Evolutionary conservation across 2,113 vertebrate species (phyloP), one percentile per base, ranked within the genome.

Genomic region (Pitta sordida): DNA sequence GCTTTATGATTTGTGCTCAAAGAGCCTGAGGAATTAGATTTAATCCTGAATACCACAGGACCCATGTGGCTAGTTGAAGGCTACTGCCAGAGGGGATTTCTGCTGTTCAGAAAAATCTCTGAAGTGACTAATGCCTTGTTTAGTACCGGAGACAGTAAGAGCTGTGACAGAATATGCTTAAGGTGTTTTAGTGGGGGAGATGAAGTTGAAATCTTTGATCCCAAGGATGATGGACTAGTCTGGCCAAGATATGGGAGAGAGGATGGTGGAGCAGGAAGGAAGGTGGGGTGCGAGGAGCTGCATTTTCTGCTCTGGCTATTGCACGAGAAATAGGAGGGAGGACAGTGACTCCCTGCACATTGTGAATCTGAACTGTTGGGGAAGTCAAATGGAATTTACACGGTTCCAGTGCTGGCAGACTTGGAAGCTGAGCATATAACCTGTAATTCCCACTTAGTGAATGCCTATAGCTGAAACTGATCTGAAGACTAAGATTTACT

Each of bases 61-160:
- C 5, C 7, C 10, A 48, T 0, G 0, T 13, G 49, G n/a, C 37
- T 32, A 6, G 13, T 53, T 39, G 85, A 75, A 84, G 3, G 18
- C 55, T 60, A n/a, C 21, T 83, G 32, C 22, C 29, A 43, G n/a
- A 36, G 17, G 56, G 14, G 18, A 19, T 68, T 85, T 68, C 24
- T 76, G 48, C 32, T 63, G 44, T 43, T 14, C 27, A 43, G 71
- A 41, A 43, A 63, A 2, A 14, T 52, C 60, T 55, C 56, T 68
- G 36, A 27, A 49, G 34, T 19, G 17, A 15, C 16, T 46, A 55
- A 29, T 34, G 30, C 36, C 48, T 71, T 77, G 27, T 27, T 62
- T 51, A 49, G 46, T 46, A 30, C 20, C 43, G 56, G 21, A 34
- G 15, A 29, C 8, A 43, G 24, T 6, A 51, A 51, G 9, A 63